phyloP scores from a whole-genome alignment of 2,797 vertebrate species.

The Halcyon badia region DNA sequence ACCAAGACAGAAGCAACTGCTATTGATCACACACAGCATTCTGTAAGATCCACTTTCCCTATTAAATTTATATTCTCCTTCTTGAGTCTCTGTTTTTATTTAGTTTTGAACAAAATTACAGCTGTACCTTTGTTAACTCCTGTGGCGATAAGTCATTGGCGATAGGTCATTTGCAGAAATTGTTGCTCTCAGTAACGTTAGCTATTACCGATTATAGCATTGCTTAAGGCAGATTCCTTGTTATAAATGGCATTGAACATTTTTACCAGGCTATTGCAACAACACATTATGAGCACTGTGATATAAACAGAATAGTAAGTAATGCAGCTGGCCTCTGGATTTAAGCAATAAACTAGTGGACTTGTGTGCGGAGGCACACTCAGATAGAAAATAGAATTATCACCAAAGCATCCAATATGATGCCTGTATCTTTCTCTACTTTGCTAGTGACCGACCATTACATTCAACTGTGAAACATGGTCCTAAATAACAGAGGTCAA shows the following conservation, averaged over 20 bases:
- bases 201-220: not conserved
- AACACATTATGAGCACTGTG: not conserved
- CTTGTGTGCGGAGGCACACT: not conserved
- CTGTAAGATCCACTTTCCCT: not conserved
- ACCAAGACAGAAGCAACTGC: not conserved
- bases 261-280: slow-evolving; percentile 42
- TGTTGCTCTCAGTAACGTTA: not conserved
- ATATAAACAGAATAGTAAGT: not conserved
- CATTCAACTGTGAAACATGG: not conserved
- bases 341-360: not conserved
- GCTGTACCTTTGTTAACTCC: not conserved
- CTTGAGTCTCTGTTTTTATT: not conserved
- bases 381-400: not conserved
- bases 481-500: slow-evolving; percentile 2
- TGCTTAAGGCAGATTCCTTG: slow-evolving; percentile 23
- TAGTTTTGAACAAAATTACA: slow-evolving; percentile 7
- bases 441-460: not conserved
- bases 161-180: slow-evolving; percentile 16
- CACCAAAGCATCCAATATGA: not conserved
- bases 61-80: not conserved
- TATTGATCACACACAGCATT: not conserved
- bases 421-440: not conserved
- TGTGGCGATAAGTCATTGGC: not conserved
- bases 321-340: not conserved
- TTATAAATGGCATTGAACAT: slow-evolving; percentile 49